Evolutionary conservation across 2,797 vertebrate species (phyloP).

Genomic region (Toxotes lorentzi): DNA sequence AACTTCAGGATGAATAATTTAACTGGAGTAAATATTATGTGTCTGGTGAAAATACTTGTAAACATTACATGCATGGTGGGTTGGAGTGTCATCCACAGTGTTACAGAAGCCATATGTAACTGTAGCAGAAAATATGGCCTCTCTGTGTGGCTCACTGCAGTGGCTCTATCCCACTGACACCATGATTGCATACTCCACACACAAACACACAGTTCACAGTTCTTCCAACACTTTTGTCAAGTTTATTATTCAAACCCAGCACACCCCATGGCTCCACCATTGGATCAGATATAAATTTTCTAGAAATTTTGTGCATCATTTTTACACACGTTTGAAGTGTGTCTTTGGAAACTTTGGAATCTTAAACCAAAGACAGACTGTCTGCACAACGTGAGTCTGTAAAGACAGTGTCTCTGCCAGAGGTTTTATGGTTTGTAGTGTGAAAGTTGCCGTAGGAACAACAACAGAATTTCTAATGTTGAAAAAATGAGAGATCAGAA

Average conservation of each 20-base stretch:
- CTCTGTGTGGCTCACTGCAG: constrained; percentile 49
- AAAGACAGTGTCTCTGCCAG: not conserved
- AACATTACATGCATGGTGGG: not conserved
- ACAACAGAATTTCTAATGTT: not conserved
- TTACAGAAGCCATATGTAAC: constrained; percentile 33
- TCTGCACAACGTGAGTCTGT: no score
- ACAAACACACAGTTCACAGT: not conserved
- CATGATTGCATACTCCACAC: not conserved
- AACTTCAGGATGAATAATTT: no score
- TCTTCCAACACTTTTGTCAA: not conserved
- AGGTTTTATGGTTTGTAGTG: not conserved
- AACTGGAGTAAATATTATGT: no score
- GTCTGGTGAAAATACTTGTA: no score
- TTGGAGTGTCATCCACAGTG: not conserved
- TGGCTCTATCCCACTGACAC: constrained; percentile 13
- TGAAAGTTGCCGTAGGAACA: not conserved
- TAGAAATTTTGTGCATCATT: not conserved
- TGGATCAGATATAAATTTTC: not conserved
- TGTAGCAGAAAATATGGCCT: constrained; percentile 40
- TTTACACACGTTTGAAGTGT: not conserved
- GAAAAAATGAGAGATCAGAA: not conserved
- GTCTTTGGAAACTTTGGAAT: not conserved
- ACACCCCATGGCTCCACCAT: not conserved
- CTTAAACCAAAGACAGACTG: no score
- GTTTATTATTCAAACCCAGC: not conserved